Percentiles rank a stretch among this genome's conserved stretches.
These are phyloP conservation scores for Callyntrura sp. DNA, from an alignment of 2,888 invertebrate genomes.

Conservation along the genomic window DNA sequence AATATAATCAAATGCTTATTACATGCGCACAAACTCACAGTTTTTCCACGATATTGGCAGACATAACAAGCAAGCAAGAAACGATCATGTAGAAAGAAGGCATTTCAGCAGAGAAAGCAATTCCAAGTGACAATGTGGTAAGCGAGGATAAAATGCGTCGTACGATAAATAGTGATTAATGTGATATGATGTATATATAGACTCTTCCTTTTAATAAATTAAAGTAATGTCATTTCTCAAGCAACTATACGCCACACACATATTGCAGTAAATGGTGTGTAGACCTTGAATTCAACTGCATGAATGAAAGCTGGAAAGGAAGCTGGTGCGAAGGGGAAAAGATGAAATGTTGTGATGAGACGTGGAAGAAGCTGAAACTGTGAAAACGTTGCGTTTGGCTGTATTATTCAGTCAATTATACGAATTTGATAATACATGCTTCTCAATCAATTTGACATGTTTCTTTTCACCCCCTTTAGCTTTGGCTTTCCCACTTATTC, in stretches of 20 bases:
- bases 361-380: background rate
- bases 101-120: slow-evolving; percentile 8
- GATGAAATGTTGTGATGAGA: slow-evolving; percentile 16
- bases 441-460: slow-evolving; percentile 66
- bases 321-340: background rate
- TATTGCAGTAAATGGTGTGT: background rate
- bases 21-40: background rate
- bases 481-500: background rate
- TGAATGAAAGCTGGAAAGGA: slow-evolving; percentile 17
- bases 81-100: no score
- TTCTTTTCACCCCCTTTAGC: slow-evolving; percentile 57
- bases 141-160: slow-evolving; percentile 44
- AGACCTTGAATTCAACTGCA: background rate
- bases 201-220: slow-evolving; percentile 42
- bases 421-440: slow-evolving; percentile 50
- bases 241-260: background rate
- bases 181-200: slow-evolving; percentile 3
- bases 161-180: background rate
- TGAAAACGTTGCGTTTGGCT: background rate
- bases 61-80: background rate
- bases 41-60: background rate
- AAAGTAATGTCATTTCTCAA: slow-evolving; percentile 65
- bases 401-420: slow-evolving; percentile 52
- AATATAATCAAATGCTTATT: no score
- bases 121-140: slow-evolving; percentile 50